Base-by-base conservation (phyloP, 2,797 vertebrate genomes). In the Malurus leucopterus region DNA sequence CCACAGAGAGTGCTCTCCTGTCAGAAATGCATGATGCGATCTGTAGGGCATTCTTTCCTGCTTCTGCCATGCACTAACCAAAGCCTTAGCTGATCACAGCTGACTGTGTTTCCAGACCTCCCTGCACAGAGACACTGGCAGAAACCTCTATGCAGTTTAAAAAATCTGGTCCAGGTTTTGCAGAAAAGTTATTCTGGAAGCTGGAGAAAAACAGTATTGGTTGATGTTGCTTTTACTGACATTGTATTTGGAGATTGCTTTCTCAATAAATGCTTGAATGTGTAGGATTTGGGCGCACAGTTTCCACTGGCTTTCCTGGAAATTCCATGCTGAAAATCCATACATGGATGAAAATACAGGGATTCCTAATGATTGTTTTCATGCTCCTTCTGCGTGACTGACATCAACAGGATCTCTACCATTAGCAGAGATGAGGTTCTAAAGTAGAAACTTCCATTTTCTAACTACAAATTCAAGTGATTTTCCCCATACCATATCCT, bases 191-290 rank as follows among this genome's bases (percentile, higher is more conserved):
- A 15, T 74, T 67, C 27, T 65, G 53, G 20, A 79, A 74, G 13
- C 11, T 61, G 13, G 11, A 36, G 76, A 49, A 55, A 68, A 18
- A 0, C 13, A 16, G 13, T 29, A 47, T 34, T 26, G 8, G 8
- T 51, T 1, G 0, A 6, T 55, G 26, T 3, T 2, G 1, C 9
- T 90, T 55, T 58, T 36, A 40, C 15, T 76, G 21, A 20, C 8
- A 53, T 24, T 77, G 18, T 26, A 50, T 59, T 68, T 76, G 27
- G 27, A 27, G 13, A 78, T 71, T 83, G 15, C 12, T 79, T 78
- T 76, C 68, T 27, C 26, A 61, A 38, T 38, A 77, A 92, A 84
- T 15, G 2, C 4, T 65, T 43, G 51, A 49, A 75, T 32, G 8
- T 26, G 40, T 18, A 84, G 54, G 36, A 67, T 53, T 54, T 49